These are phyloP conservation scores for Brachionus rotundiformis DNA, from an alignment of 1,140 invertebrate species.

Conservation along the genomic window DNA sequence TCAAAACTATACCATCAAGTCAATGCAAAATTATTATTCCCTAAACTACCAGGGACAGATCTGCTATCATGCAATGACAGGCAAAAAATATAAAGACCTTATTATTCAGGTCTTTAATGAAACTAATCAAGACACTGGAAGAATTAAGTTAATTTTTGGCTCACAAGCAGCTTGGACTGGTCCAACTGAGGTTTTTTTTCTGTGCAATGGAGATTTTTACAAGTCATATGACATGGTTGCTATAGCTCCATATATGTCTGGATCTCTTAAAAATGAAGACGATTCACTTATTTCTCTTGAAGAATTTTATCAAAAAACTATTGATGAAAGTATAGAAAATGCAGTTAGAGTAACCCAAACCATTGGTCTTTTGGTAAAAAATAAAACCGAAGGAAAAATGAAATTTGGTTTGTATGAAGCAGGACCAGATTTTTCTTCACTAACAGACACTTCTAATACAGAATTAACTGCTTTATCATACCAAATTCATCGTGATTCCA, in stretches of 20 bases:
- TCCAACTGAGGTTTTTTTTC: neutral
- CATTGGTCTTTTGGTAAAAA: neutral
- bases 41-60: neutral
- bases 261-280: neutral
- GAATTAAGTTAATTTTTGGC: conserved; percentile 25
- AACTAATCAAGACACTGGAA: neutral
- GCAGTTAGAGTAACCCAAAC: neutral
- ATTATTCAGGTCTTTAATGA: conserved; percentile 3
- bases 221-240: conserved; percentile 10
- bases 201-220: conserved; percentile 15
- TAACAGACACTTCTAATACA: neutral
- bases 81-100: neutral
- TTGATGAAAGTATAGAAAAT: neutral
- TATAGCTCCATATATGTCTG: conserved; percentile 24
- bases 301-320: conserved; percentile 11
- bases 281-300: neutral
- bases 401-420: conserved; percentile 31
- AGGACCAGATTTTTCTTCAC: conserved; percentile 24
- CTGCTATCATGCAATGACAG: conserved; percentile 24
- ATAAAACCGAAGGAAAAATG: neutral
- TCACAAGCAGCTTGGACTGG: conserved; percentile 24
- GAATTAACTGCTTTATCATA: neutral
- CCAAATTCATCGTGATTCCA: conserved; percentile 19
- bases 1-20: conserved; percentile 1
- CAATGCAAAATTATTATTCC: conserved; percentile 14